A percentile compares a stretch with the other conserved stretches of the same genome.
phyloP scores from a whole-genome alignment of 2,113 vertebrate genomes.

The Phalacrocorax carbo region DNA sequence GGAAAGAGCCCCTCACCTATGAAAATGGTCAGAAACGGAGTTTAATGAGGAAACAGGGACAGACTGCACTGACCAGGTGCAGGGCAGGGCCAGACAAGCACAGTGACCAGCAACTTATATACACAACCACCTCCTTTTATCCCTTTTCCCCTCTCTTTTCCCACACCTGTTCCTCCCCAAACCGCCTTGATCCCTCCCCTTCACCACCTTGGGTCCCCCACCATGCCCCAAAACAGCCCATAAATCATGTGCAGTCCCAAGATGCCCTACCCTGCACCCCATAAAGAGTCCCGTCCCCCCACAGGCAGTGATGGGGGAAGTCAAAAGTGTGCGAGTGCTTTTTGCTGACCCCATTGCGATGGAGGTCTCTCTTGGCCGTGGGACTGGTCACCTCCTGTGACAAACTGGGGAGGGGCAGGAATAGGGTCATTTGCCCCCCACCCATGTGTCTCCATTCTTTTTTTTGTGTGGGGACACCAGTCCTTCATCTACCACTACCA shows the following conservation, averaged over 20 bases:
- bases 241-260: not conserved
- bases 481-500: not conserved
- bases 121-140: not conserved
- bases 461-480: not conserved
- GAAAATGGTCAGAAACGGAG: not conserved
- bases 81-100: not conserved
- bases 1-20: not conserved
- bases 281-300: accelerated
- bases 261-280: not conserved
- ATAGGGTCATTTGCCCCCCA: no score
- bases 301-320: not conserved
- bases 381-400: not conserved
- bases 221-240: accelerated
- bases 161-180: not conserved
- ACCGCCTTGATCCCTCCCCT: not conserved
- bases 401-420: not conserved
- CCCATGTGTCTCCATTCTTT: not conserved
- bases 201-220: not conserved
- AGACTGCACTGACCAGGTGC: accelerated
- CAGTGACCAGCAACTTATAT: not conserved
- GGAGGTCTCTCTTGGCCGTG: accelerated
- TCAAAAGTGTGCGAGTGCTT: accelerated
- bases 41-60: not conserved
- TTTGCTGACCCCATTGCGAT: not conserved
- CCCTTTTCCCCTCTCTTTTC: not conserved